Conservation (phyloP, 2,797 vertebrate genomes). For the Limnodromus scolopaceus region DNA sequence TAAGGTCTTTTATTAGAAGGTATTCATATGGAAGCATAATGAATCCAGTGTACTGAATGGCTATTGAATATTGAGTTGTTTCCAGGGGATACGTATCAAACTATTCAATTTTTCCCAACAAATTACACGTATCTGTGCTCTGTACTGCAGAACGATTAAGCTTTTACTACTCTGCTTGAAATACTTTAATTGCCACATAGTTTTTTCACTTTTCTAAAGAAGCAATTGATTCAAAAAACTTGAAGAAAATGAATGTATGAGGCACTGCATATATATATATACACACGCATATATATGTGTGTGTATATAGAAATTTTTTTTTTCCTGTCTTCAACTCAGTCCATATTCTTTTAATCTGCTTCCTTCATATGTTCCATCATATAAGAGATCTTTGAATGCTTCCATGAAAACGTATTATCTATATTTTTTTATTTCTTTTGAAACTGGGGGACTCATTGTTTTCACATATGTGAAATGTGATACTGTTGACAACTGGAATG, state of each 20-base stretch:
- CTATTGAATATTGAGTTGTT: constrained; percentile 56
- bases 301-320: neutral
- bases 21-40: constrained; percentile 40
- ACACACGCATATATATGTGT: accelerated
- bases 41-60: neutral
- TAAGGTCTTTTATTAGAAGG: constrained; percentile 27
- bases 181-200: constrained; percentile 26
- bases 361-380: neutral
- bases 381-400: neutral
- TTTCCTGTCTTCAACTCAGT: neutral
- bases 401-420: neutral
- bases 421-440: neutral
- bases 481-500: neutral
- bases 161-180: constrained; percentile 41
- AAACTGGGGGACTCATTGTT: neutral
- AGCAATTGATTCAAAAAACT: neutral
- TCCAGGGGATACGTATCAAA: constrained; percentile 48
- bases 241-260: neutral
- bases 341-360: neutral
- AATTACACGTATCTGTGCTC: constrained; percentile 31
- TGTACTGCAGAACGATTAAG: neutral
- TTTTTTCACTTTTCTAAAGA: neutral
- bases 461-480: neutral
- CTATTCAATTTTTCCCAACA: constrained; percentile 10
- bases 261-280: too few species aligned